Percentiles rank a stretch among this genome's conserved stretches.
Conservation (phyloP, 2,113 vertebrate genomes). For the Periophthalmus modestus region DNA sequence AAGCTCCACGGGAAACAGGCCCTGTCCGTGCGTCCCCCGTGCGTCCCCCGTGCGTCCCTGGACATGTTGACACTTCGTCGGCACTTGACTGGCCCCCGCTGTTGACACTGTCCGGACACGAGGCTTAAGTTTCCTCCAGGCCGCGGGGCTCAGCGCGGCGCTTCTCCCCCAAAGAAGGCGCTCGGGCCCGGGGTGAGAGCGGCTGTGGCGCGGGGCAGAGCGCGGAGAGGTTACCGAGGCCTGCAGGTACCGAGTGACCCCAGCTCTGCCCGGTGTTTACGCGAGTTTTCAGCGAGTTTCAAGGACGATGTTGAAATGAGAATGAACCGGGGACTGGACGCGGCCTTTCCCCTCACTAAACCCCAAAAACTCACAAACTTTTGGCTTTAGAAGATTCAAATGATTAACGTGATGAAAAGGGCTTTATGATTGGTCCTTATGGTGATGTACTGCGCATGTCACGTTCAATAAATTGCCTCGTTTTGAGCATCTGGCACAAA, state of each 20-base stretch:
- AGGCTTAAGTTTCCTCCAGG: too few relatives aligned
- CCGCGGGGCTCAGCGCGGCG: too few relatives aligned
- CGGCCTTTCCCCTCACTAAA: too few relatives aligned
- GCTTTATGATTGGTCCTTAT: too few relatives aligned
- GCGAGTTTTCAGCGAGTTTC: not conserved
- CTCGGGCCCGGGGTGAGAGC: not conserved
- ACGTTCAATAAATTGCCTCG: too few relatives aligned
- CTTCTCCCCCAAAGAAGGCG: not conserved
- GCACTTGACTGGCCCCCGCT: not conserved
- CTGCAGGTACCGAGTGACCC: not conserved
- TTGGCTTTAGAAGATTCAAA: not conserved
- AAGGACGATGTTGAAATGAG: not conserved
- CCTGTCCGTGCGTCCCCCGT: not conserved
- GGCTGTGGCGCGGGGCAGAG: not conserved
- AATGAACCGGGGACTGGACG: too few relatives aligned
- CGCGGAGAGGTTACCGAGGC: not conserved
- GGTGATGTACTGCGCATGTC: too few relatives aligned
- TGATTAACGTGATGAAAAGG: too few relatives aligned
- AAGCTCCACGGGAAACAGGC: too few relatives aligned
- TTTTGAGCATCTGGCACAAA: too few relatives aligned
- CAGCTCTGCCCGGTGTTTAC: not conserved
- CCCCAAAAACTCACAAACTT: too few relatives aligned
- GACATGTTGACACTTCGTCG: slow-evolving; percentile 40
- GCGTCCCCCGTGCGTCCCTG: not conserved
- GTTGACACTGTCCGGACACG: slow-evolving; percentile 10